A percentile compares a stretch with the other conserved stretches of the same genome.
Conservation (phyloP, 2,888 invertebrate genomes). For the Zelleria hepariella region DNA sequence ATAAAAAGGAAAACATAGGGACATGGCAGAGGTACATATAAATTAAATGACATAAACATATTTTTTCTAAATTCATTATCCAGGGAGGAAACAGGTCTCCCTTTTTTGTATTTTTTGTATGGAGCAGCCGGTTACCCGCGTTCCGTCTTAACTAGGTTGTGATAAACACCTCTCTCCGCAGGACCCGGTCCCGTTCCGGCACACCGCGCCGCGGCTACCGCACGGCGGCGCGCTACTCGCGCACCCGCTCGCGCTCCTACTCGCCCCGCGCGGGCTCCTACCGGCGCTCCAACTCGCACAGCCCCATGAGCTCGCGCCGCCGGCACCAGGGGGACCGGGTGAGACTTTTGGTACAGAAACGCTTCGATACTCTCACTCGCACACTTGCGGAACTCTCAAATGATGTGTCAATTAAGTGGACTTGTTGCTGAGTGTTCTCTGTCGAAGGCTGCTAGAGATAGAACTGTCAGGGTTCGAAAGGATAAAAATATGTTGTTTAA, state of each 20-base stretch:
- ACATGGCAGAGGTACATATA: too few species aligned
- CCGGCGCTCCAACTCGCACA: constrained; percentile 78
- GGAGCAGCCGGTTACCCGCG: too few species aligned
- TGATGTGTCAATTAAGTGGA: not conserved
- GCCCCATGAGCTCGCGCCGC: constrained; percentile 86
- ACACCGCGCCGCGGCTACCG: constrained; percentile 69
- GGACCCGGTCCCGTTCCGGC: constrained; percentile 61
- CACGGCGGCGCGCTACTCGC: constrained; percentile 74
- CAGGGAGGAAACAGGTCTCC: too few species aligned
- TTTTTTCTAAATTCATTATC: too few species aligned
- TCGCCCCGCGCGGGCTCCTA: constrained; percentile 71
- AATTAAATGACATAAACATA: too few species aligned
- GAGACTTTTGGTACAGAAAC: constrained; percentile 24
- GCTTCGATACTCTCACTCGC: not conserved
- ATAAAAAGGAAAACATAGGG: too few species aligned
- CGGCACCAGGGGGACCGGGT: constrained; percentile 84
- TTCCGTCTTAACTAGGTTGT: not conserved
- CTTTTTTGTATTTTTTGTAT: not conserved
- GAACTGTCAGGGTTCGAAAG: too few species aligned
- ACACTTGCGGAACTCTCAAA: not conserved
- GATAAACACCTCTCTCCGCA: not conserved
- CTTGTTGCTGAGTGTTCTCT: not conserved
- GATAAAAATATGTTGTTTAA: too few species aligned
- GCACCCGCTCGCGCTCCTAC: constrained; percentile 74
- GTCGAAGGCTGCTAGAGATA: not conserved